Evolutionary conservation across 2,797 vertebrate genomes (phyloP).

Genomic region (Pantherophis vulpinus): DNA sequence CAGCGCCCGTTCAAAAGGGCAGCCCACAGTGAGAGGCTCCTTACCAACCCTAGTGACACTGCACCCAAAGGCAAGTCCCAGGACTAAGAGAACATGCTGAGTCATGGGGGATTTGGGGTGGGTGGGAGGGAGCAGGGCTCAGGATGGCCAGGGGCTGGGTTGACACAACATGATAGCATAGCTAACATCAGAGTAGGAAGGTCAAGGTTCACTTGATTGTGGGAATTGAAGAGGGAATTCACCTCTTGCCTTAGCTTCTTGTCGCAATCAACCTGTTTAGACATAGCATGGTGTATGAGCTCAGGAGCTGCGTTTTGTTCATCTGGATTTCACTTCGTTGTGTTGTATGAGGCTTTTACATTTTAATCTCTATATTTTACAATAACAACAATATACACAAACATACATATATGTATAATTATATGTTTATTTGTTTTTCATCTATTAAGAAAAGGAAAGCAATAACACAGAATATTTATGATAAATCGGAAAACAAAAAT

Average conservation of each 20-base stretch:
- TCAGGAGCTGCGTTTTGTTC: not conserved
- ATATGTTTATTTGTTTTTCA: not conserved
- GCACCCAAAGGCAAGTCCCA: conserved; percentile 84
- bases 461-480: not conserved
- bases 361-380: not conserved
- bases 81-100: not conserved
- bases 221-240: not conserved
- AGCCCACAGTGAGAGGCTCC: conserved; percentile 89
- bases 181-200: not conserved
- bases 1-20: conserved; percentile 88
- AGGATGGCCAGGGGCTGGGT: not conserved
- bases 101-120: not conserved
- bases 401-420: not conserved
- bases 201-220: not conserved
- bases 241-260: not conserved
- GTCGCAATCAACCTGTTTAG: not conserved
- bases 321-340: not conserved
- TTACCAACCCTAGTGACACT: conserved; percentile 84
- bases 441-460: not conserved
- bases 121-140: not conserved
- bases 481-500: not conserved
- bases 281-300: not conserved
- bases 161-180: not conserved
- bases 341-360: not conserved
- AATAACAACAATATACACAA: not conserved